Percentiles rank a stretch among this genome's conserved stretches.
Conservation (phyloP, 1,140 invertebrate genomes). For the Papilio aristodemus region DNA sequence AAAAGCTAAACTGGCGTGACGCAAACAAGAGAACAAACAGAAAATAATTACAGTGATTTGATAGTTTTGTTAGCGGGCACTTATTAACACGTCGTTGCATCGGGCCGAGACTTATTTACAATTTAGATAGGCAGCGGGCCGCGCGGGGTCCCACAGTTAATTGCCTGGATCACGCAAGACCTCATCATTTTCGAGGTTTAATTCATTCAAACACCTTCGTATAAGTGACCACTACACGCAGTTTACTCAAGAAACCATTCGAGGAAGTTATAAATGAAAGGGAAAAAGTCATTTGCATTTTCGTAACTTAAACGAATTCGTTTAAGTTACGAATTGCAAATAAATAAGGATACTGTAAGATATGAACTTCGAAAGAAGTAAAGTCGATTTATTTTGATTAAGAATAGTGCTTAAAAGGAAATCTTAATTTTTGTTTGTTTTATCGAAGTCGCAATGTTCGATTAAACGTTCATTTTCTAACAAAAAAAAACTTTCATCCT, state of each 20-base stretch:
- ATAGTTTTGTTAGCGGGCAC: conserved; percentile 50
- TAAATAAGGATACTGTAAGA: no score
- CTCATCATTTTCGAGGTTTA: conserved; percentile 46
- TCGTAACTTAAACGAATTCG: not conserved
- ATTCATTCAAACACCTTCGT: conserved; percentile 29
- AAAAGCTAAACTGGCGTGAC: conserved; percentile 35
- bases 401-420: no score
- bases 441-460: no score
- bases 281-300: not conserved
- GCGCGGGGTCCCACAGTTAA: conserved; percentile 50
- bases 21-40: conserved; percentile 39
- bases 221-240: not conserved
- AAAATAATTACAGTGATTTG: conserved; percentile 41
- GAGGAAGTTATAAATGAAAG: conserved; percentile 26
- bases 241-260: not conserved
- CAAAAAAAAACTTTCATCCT: no score
- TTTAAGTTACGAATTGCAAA: not conserved
- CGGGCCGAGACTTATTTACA: conserved; percentile 49
- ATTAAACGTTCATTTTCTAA: no score
- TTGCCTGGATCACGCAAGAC: conserved; percentile 55
- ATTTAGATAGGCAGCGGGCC: conserved; percentile 54
- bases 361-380: no score
- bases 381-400: no score
- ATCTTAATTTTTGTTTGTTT: no score
- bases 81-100: conserved; percentile 45